Conservation (phyloP, 2,797 vertebrate species). For the Simalia tracyae region DNA sequence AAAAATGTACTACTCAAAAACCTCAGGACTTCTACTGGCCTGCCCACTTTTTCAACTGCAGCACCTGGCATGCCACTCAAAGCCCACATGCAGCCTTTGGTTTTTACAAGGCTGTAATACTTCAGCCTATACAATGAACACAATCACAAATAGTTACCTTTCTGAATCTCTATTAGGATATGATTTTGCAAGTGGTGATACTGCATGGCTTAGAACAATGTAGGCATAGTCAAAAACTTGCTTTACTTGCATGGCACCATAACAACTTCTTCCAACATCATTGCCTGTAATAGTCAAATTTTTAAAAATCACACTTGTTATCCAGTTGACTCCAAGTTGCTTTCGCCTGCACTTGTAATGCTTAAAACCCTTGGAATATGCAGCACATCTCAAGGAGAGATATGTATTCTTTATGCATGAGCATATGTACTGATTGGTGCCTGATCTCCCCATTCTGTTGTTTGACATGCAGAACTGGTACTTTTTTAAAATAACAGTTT, state of each 20-base stretch:
- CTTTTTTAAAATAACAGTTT: background rate
- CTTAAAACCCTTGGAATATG: background rate
- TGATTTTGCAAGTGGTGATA: constrained; percentile 90
- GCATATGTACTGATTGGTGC: background rate
- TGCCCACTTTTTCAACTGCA: background rate
- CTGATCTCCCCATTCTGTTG: background rate
- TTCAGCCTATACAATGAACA: constrained; percentile 43
- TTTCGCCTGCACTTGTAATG: background rate
- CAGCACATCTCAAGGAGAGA: background rate
- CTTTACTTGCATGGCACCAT: constrained; percentile 96
- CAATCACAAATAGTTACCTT: constrained; percentile 78
- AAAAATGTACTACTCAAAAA: background rate
- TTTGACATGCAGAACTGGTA: background rate
- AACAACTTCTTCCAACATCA: constrained; percentile 95
- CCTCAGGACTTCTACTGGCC: background rate
- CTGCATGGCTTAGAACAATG: constrained; percentile 91
- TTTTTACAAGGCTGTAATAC: background rate
- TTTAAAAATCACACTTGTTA: background rate
- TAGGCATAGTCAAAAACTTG: constrained; percentile 98
- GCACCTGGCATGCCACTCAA: background rate
- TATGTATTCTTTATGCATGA: background rate
- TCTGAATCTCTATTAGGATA: constrained; percentile 95
- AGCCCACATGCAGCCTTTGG: background rate
- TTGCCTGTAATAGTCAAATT: constrained; percentile 80
- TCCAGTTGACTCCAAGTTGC: background rate